These are phyloP conservation scores for Oxyruncus cristatus DNA, from an alignment of 2,113 vertebrate species.

Conservation along the genomic window DNA sequence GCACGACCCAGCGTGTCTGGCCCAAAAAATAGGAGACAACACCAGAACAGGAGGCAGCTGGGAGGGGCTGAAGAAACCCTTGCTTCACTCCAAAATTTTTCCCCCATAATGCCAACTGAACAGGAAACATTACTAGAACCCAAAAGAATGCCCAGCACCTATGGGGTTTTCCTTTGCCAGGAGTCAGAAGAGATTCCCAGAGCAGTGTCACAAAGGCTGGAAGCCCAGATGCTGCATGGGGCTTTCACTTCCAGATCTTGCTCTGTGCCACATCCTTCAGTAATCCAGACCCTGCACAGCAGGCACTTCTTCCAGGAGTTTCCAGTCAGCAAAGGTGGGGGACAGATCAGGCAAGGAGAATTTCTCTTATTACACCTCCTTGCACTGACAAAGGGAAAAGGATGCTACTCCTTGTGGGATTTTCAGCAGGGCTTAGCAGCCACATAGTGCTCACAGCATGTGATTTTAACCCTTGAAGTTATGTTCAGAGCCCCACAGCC, in stretches of 20 bases:
- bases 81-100: neutral
- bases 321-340: neutral
- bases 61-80: neutral
- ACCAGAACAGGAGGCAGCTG: neutral
- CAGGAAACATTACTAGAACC: neutral
- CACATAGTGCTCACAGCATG: neutral
- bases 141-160: neutral
- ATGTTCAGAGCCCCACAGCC: rapidly evolving
- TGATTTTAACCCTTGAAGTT: neutral
- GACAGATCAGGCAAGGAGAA: neutral
- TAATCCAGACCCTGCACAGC: neutral
- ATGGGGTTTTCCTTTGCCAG: neutral
- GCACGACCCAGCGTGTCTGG: neutral
- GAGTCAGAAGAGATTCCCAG: neutral
- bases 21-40: neutral
- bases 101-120: rapidly evolving
- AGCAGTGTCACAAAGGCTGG: neutral
- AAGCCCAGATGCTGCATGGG: neutral
- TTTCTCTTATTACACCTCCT: neutral
- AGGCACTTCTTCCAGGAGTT: neutral
- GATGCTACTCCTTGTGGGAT: neutral
- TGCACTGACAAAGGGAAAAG: neutral
- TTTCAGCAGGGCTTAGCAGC: neutral
- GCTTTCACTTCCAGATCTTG: neutral
- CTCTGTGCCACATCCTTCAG: neutral